Percentiles rank a stretch among this genome's conserved stretches.
phyloP scores from a whole-genome alignment of 1,140 invertebrate genomes.

The Macrocentrus cingulum region DNA sequence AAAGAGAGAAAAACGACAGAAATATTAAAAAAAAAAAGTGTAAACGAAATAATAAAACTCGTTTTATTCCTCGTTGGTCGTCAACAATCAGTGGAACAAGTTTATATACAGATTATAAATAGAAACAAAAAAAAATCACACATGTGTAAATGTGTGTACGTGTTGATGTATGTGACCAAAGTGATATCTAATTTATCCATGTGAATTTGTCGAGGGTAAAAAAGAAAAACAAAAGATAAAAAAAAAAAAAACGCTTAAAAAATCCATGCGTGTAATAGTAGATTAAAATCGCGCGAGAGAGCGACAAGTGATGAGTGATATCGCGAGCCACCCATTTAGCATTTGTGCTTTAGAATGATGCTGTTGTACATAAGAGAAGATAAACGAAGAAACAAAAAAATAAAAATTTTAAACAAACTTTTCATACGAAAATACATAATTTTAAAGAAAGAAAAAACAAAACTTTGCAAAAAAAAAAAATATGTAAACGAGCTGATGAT shows the following conservation, averaged over 20 bases:
- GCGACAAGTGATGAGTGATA: conserved; percentile 18
- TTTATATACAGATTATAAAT: conserved; percentile 24
- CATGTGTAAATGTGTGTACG: conserved; percentile 13
- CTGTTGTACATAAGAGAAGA: conserved; percentile 46
- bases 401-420: conserved; percentile 37
- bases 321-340: conserved; percentile 40
- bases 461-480: conserved; percentile 14
- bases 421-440: conserved; percentile 32
- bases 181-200: conserved; percentile 27
- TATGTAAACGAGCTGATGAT: background rate
- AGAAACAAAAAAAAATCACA: conserved; percentile 16
- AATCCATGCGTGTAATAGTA: conserved; percentile 17
- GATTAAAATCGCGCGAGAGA: conserved; percentile 13
- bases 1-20: conserved; percentile 17
- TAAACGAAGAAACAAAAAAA: conserved; percentile 2
- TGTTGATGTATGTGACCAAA: conserved; percentile 4
- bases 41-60: conserved; percentile 36
- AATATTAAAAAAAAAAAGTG: conserved; percentile 25
- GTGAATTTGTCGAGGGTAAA: conserved; percentile 15
- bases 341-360: conserved; percentile 43
- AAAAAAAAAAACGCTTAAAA: background rate
- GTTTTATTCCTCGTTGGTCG: conserved; percentile 56
- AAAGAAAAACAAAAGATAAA: too few species aligned
- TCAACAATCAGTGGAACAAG: conserved; percentile 33
- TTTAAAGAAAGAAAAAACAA: conserved; percentile 5